phyloP scores from a whole-genome alignment of 1,140 invertebrate genomes.

The Monomorium pharaonis region DNA sequence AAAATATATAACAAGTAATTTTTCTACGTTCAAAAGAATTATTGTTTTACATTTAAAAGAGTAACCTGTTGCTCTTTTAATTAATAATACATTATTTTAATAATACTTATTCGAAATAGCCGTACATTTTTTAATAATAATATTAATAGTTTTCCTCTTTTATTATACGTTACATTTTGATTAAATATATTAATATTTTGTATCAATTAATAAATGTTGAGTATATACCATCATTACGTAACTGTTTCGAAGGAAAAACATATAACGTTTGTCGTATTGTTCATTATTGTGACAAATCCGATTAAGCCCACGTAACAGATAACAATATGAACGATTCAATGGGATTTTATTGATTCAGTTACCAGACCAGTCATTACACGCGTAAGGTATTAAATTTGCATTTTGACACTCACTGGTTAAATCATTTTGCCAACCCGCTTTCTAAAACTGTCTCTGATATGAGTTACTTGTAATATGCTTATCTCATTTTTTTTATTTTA shows the following conservation, averaged over 20 bases:
- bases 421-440: not conserved
- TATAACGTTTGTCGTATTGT: not conserved
- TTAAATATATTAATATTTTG: constrained; percentile 9
- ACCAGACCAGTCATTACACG: not conserved
- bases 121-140: not conserved
- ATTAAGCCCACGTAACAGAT: not conserved
- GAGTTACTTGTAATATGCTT: not conserved
- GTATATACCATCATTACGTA: not conserved
- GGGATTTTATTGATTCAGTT: constrained; percentile 12
- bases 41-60: not conserved
- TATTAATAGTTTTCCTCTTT: not conserved
- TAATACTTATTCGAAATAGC: not conserved
- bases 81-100: not conserved
- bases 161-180: not conserved
- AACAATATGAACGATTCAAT: constrained; percentile 11
- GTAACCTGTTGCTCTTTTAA: not conserved
- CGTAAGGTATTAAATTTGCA: constrained; percentile 30
- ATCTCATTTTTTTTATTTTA: too few species aligned
- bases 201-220: not conserved
- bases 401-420: not conserved
- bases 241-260: not conserved
- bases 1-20: not conserved
- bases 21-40: not conserved
- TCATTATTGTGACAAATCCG: not conserved
- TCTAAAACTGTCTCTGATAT: not conserved